These are phyloP conservation scores for Anadara kagoshimensis DNA, from an alignment of 1,140 invertebrate genomes.

Conservation along the genomic window DNA sequence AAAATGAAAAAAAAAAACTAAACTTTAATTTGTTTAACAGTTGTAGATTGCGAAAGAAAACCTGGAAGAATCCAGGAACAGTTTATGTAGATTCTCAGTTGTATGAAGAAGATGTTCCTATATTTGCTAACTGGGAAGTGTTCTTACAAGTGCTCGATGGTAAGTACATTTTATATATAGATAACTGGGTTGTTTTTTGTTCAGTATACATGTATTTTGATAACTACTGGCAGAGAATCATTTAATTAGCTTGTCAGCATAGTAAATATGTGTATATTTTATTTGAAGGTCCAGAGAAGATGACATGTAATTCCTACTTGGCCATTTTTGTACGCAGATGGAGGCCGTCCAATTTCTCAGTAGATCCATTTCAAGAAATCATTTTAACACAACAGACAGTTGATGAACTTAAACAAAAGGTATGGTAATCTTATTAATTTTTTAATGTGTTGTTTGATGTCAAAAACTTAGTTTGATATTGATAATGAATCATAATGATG, in stretches of 20 bases:
- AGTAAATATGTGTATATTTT: conserved; percentile 9
- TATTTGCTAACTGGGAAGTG: conserved; percentile 77
- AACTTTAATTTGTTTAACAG: conserved; percentile 70
- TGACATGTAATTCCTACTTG: conserved; percentile 73
- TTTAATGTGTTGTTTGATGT: background rate
- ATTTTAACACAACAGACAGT: conserved; percentile 78
- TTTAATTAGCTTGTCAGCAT: too few relatives aligned
- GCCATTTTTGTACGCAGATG: conserved; percentile 81
- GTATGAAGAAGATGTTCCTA: conserved; percentile 77
- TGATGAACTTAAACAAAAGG: conserved; percentile 72
- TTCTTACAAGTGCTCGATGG: conserved; percentile 78
- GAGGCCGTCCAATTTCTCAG: conserved; percentile 78
- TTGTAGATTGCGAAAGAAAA: conserved; percentile 82
- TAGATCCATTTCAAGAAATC: conserved; percentile 81
- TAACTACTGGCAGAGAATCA: too few relatives aligned
- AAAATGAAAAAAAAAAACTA: too few relatives aligned
- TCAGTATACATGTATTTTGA: too few relatives aligned
- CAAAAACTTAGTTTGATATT: too few relatives aligned
- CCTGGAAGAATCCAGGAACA: conserved; percentile 78
- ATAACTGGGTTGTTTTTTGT: too few relatives aligned
- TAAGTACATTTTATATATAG: conserved; percentile 50
- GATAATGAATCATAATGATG: too few relatives aligned
- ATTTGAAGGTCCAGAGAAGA: conserved; percentile 66
- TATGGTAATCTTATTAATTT: conserved; percentile 43
- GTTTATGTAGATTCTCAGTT: conserved; percentile 80